phyloP scores from a whole-genome alignment of 2,797 vertebrate genomes.

The Propithecus perrieri region DNA sequence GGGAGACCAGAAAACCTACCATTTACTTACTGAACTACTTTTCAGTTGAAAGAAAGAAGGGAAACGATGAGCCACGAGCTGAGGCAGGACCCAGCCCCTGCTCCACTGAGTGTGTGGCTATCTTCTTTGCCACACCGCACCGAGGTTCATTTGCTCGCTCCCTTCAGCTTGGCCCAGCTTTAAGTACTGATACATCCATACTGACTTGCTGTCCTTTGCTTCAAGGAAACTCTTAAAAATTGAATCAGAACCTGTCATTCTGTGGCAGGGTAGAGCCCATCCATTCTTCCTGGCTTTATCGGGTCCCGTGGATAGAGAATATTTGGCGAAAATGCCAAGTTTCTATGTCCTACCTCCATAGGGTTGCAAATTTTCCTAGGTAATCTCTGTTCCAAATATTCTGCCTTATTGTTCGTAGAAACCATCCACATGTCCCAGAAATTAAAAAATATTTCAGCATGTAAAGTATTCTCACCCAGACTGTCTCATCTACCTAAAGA shows the following conservation, averaged over 20 bases:
- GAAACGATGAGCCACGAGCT: not conserved
- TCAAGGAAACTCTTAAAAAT: not conserved
- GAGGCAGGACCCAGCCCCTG: not conserved
- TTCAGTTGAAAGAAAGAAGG: not conserved
- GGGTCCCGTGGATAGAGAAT: not conserved
- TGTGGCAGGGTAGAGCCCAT: not conserved
- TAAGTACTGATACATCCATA: not conserved
- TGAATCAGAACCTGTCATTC: not conserved
- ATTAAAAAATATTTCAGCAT: not conserved
- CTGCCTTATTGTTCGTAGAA: not conserved
- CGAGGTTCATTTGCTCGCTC: not conserved
- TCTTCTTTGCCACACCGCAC: not conserved
- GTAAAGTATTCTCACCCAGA: not conserved
- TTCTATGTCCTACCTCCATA: not conserved
- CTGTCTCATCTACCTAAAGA: not conserved
- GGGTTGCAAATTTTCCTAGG: not conserved
- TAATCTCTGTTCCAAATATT: not conserved
- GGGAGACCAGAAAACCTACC: not conserved
- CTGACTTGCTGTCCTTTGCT: not conserved
- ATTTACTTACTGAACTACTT: not conserved
- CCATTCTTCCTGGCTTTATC: not conserved
- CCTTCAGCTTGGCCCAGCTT: not conserved
- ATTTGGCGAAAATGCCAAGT: not conserved
- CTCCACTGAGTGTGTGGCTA: not conserved
- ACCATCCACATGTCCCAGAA: not conserved